Conservation (phyloP, 2,797 vertebrate species). For the Mormyrus hasselquistii region DNA sequence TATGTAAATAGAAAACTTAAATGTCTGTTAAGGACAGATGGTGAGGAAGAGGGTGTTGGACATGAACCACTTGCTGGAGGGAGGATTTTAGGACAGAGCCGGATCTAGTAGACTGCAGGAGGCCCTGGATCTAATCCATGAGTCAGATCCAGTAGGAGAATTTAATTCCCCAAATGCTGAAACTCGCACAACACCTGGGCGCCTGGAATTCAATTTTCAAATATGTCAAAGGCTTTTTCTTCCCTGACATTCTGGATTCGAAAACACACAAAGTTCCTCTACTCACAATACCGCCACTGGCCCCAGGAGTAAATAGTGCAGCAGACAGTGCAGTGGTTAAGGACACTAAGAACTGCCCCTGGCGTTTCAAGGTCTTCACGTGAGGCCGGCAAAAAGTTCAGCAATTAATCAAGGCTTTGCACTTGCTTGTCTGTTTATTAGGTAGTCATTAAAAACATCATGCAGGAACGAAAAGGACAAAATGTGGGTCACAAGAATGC, state of each 20-base stretch:
- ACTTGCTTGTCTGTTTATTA: background rate
- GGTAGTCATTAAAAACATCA: background rate
- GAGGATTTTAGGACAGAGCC: background rate
- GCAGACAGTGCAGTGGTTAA: background rate
- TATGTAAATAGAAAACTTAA: background rate
- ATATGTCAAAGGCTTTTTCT: background rate
- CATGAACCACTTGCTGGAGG: background rate
- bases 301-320: background rate
- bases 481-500: background rate
- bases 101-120: background rate
- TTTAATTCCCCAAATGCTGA: background rate
- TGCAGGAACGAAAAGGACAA: background rate
- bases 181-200: background rate
- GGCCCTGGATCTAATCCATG: background rate
- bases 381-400: background rate
- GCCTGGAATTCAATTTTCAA: background rate
- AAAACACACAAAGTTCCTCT: background rate
- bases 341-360: background rate
- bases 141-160: background rate
- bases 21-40: conserved; percentile 3
- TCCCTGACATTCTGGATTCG: background rate
- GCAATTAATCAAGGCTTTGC: background rate
- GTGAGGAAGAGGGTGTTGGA: background rate
- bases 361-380: background rate
- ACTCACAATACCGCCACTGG: background rate